Conservation (phyloP, 2,888 invertebrate genomes). For the Biston stratarius region DNA sequence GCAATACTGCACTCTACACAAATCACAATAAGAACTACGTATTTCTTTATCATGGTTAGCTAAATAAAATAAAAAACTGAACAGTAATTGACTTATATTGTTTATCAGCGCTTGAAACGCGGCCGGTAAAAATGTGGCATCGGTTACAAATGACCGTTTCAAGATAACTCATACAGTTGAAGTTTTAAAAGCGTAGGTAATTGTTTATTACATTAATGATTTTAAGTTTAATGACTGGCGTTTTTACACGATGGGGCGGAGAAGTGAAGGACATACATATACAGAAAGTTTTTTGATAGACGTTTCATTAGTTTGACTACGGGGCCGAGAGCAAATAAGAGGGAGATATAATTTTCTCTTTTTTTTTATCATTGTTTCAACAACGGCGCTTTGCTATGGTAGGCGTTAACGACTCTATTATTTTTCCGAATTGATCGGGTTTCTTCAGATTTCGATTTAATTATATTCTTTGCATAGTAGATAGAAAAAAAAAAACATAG, state of each 20-base stretch:
- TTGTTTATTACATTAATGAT: conserved; percentile 47
- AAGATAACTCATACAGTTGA: conserved; percentile 64
- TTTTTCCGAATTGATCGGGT: no score
- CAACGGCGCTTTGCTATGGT: no score
- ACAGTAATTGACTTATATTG: background rate
- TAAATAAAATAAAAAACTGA: background rate
- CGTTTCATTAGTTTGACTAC: no score
- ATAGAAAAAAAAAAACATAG: no score
- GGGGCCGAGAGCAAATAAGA: no score
- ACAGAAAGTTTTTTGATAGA: no score
- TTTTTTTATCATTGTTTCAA: no score
- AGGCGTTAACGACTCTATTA: no score
- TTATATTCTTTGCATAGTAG: no score
- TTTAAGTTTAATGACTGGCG: conserved; percentile 57
- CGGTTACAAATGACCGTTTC: conserved; percentile 55
- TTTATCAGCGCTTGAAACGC: conserved; percentile 45
- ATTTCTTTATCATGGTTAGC: conserved; percentile 21
- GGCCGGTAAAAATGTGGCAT: conserved; percentile 65
- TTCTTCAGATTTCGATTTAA: no score
- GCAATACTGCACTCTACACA: conserved; percentile 53
- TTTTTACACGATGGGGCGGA: conserved; percentile 3
- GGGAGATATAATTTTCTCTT: no score
- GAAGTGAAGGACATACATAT: no score
- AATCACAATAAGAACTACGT: conserved; percentile 45
- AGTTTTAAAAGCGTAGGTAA: conserved; percentile 53